Base-by-base conservation (phyloP, 1,140 invertebrate genomes). In the Zaprionus africanus region DNA sequence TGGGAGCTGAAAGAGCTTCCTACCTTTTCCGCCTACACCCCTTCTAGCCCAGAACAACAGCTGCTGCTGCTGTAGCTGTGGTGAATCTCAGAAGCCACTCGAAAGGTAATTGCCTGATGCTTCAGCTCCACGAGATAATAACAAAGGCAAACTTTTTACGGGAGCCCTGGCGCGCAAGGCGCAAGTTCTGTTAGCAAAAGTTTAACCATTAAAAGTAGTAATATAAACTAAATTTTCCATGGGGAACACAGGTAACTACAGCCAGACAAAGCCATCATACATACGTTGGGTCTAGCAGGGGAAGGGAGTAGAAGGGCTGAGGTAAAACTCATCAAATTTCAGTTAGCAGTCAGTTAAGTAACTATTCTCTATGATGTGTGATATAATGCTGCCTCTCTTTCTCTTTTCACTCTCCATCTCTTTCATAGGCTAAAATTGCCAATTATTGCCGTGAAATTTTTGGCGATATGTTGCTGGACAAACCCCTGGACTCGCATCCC, bases 371-470 rank as follows among this genome's bases (percentile, higher is more conserved):
- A 17, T 51, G 31, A 46, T 70, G 43, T 64, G 22, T 41, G 13
- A 38, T 38, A 36, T 36, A 38, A 43, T n/a, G 41, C n/a, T 43
- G 0, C 2, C 41, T 17, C 41, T 34, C 13, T 26, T 5, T 31
- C 63, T 15, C 24, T 34, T 24, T 15, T 2, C 9, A 9, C 1
- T 11, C 17, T 17, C 4, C 5, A 7, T 7, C 11, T n/a, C 22
- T 34, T 2, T 56, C 31, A 5, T 54, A 98, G 93, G 98, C 98
- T n/a, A 99, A 99, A 94, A 99, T 99, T 85, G 99, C 98, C 15
- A 96, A 98, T 92, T 99, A 99, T 93, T 99, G 98, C 93, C 94
- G 97, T 66, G 97, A 98, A 78, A 97, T 97, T 82, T 99, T 99
- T 93, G 98, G 98, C 54, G 98, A 99, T 62, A 98, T 98, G 96